phyloP scores from a whole-genome alignment of 2,888 invertebrate species.

The Synanthedon andrenaeformis region DNA sequence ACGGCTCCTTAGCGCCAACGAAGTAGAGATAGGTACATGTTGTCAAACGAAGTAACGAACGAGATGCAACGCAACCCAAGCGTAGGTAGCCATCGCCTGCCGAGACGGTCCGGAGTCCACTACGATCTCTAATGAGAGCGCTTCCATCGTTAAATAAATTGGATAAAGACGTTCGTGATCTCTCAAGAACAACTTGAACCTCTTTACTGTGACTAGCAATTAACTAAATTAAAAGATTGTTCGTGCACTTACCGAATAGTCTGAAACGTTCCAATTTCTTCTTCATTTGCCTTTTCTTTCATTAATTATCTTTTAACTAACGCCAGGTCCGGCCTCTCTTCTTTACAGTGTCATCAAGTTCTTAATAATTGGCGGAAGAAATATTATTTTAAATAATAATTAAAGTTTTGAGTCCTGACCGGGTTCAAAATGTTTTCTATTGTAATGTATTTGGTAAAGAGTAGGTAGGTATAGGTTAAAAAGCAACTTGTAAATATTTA shows the following conservation, averaged over 20 bases:
- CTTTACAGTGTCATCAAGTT: conserved; percentile 9
- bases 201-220: conserved; percentile 65
- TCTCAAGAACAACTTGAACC: conserved; percentile 65
- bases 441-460: too few relatives aligned
- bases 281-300: conserved; percentile 33
- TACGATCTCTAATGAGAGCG: conserved; percentile 61
- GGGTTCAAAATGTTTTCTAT: too few relatives aligned
- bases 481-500: too few relatives aligned
- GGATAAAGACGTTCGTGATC: conserved; percentile 70
- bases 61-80: conserved; percentile 28
- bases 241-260: conserved; percentile 55
- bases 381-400: background rate
- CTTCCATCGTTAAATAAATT: conserved; percentile 69
- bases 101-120: conserved; percentile 32
- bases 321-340: conserved; percentile 10
- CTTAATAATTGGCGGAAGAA: background rate
- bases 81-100: conserved; percentile 34
- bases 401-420: too few relatives aligned
- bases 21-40: too few relatives aligned
- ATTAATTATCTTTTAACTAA: conserved; percentile 32
- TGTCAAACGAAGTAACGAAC: conserved; percentile 32
- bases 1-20: too few relatives aligned
- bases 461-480: too few relatives aligned
- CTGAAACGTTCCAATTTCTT: conserved; percentile 34
- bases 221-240: conserved; percentile 69